A percentile compares a stretch with the other conserved stretches of the same genome.
These are phyloP conservation scores for Hymenochirus boettgeri DNA, from an alignment of 2,113 vertebrate species.

Conservation along the genomic window DNA sequence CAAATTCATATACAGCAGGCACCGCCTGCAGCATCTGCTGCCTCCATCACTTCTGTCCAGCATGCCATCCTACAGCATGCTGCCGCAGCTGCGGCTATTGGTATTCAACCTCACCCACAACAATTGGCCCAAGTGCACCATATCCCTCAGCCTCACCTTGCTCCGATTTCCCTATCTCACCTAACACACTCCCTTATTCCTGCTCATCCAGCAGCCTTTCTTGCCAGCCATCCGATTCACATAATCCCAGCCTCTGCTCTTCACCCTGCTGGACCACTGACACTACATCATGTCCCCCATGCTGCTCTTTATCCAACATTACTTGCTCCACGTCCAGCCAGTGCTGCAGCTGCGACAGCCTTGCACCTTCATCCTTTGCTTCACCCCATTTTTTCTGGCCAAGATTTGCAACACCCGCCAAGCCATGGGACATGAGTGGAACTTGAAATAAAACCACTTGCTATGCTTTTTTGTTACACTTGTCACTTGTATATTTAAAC, in stretches of 20 bases:
- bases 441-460: background rate
- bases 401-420: conserved; percentile 96
- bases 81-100: conserved; percentile 76
- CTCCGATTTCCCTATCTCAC: conserved; percentile 91
- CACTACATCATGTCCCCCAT: conserved; percentile 89
- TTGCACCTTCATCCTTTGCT: conserved; percentile 92
- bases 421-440: conserved; percentile 89
- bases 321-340: conserved; percentile 76
- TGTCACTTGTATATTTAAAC: background rate
- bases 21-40: conserved; percentile 74
- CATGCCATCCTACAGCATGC: conserved; percentile 93
- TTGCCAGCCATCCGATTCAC: conserved; percentile 93
- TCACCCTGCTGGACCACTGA: conserved; percentile 80
- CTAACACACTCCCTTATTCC: conserved; percentile 90
- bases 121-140: conserved; percentile 93
- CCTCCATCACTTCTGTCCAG: conserved; percentile 90
- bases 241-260: conserved; percentile 95
- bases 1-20: conserved; percentile 94
- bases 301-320: conserved; percentile 89
- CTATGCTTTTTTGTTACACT: background rate
- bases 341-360: conserved; percentile 79
- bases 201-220: conserved; percentile 87
- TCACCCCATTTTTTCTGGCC: conserved; percentile 97
- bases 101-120: conserved; percentile 83
- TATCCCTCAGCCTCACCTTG: conserved; percentile 92